phyloP scores from a whole-genome alignment of 2,113 vertebrate species.

The Crotophaga sulcirostris region DNA sequence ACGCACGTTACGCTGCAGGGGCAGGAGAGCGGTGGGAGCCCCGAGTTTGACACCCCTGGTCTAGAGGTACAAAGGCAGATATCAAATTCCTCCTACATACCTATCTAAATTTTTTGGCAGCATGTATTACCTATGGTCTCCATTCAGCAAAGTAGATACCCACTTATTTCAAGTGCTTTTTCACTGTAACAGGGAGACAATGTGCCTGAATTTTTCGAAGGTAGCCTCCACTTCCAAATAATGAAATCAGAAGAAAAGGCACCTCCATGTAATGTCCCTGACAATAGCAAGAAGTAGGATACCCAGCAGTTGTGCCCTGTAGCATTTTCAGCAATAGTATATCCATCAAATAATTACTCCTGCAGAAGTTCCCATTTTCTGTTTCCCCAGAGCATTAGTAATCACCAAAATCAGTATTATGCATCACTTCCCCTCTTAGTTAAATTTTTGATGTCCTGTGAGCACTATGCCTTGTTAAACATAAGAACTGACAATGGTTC shows the following conservation, averaged over 20 bases:
- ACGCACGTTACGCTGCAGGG: too few species aligned
- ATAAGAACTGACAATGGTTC: neutral
- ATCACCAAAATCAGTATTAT: neutral
- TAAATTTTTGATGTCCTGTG: neutral
- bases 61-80: neutral
- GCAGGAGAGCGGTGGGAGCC: too few species aligned
- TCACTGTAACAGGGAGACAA: neutral
- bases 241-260: neutral
- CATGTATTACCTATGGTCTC: neutral
- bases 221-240: neutral
- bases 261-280: neutral
- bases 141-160: neutral
- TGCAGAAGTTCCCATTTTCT: neutral
- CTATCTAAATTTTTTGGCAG: too few species aligned
- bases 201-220: neutral
- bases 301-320: accelerated
- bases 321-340: neutral
- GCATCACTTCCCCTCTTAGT: neutral
- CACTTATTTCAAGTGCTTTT: neutral
- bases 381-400: neutral
- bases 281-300: neutral
- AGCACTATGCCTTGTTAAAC: neutral
- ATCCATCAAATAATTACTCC: neutral
- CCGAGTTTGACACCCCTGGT: too few species aligned
- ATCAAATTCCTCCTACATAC: neutral